These are phyloP conservation scores for Drosophila willistoni DNA, from an alignment of 1,140 invertebrate species.

Conservation along the genomic window DNA sequence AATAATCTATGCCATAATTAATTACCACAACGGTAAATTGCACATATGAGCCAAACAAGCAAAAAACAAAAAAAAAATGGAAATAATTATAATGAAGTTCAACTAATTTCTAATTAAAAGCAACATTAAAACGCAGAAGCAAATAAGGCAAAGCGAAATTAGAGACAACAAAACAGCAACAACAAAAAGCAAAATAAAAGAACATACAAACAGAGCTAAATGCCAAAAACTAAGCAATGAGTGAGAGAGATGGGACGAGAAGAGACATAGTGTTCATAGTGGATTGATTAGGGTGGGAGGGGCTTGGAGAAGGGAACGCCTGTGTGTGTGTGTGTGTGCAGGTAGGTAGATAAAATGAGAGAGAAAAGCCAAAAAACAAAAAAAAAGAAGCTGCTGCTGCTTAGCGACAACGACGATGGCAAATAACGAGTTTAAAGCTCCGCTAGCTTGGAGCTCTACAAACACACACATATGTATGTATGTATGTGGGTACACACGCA, in stretches of 20 bases:
- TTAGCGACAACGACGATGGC: conserved; percentile 43
- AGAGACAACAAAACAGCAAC: conserved; percentile 30
- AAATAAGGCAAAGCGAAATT: conserved; percentile 41
- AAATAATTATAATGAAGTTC: conserved; percentile 58
- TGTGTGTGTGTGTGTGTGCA: not conserved
- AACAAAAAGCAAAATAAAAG: conserved; percentile 14
- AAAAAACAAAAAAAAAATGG: conserved; percentile 7
- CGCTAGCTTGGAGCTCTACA: conserved; percentile 56
- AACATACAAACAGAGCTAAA: conserved; percentile 20
- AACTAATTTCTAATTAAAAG: conserved; percentile 71
- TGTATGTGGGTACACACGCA: no score
- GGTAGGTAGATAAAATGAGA: not conserved
- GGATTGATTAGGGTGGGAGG: not conserved
- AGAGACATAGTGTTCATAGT: not conserved
- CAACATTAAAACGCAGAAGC: conserved; percentile 54
- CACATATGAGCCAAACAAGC: conserved; percentile 9
- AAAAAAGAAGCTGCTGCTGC: conserved; percentile 58
- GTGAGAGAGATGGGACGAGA: conserved; percentile 15
- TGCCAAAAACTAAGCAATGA: conserved; percentile 24
- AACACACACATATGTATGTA: no score
- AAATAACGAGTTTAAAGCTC: conserved; percentile 78
- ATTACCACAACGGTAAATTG: conserved; percentile 50
- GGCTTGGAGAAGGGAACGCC: not conserved
- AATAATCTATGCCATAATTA: conserved; percentile 49
- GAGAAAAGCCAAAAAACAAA: conserved; percentile 1